Base-by-base conservation (phyloP, 2,113 vertebrate genomes). In the Daphoenositta chrysoptera region DNA sequence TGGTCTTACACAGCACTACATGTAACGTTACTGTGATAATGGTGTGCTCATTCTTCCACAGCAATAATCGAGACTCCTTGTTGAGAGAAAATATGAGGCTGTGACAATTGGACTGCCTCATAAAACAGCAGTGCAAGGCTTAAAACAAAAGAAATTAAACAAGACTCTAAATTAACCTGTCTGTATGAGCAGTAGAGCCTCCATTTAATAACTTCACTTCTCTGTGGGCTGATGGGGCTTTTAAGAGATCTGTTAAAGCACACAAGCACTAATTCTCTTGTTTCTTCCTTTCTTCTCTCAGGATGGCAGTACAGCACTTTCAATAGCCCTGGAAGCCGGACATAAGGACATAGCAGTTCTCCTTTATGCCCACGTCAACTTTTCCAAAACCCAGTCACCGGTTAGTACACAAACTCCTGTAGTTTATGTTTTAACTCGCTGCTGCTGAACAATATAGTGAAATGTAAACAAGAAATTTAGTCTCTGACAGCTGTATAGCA, bases 261-360 rank as follows among this genome's bases (percentile, higher is more conserved):
- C n/a, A 40, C 20, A 40, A 65, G 26, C 11, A 72, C 30, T 82
- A 51, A 85, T 69, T 84, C 58, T 30, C 83, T 48, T 86, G 28
- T 58, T 93, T 94, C 51, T 90, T 95, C 18, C 76, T 63, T 94
- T 40, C 50, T 45, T 83, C 56, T 94, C 35, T 48, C 57, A 99
- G 99, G 99, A 99, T 83, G 99, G 99, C 97, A 99, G 99, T 80
- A 99, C 98, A 8, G 99, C 99, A 16, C 98, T 99, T 97, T 99
- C 99, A 15, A 99, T 99, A 84, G 99, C 99, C 96, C 98, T 99
- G 98, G 99, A 99, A 94, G 99, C 99, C 1, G 99, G 99, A 96
- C 99, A 99, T 97, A 99, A 99, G 92, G 99, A 99, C 97, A 99
- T 99, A 45, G 99, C 99, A 0, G 98, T 99, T 96, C 97, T 99